Percentiles rank a stretch among this genome's conserved stretches.
Conservation (phyloP, 2,797 vertebrate genomes). For the Coregonus sp. region DNA sequence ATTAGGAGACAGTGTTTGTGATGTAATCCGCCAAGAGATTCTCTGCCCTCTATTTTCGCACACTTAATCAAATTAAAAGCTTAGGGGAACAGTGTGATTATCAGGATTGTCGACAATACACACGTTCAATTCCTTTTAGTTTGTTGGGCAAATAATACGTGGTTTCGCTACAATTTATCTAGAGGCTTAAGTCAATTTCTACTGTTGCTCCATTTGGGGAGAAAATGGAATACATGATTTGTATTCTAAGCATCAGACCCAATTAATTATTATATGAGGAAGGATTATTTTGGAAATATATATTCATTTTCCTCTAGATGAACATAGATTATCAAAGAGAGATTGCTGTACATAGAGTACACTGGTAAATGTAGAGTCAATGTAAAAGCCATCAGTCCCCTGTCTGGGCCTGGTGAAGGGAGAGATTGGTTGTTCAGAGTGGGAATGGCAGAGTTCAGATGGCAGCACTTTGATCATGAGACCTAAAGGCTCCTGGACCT, state of each 20-base stretch:
- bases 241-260: neutral
- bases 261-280: conserved; percentile 6
- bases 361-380: neutral
- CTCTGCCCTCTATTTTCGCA: conserved; percentile 86
- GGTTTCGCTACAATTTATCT: conserved; percentile 81
- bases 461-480: conserved; percentile 41
- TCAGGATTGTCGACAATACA: conserved; percentile 82
- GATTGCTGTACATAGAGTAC: neutral
- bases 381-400: neutral
- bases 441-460: conserved; percentile 38
- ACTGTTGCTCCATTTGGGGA: conserved; percentile 16
- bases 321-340: conserved; percentile 10
- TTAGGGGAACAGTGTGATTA: conserved; percentile 86
- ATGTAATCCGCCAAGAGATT: conserved; percentile 85
- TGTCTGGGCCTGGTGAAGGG: conserved; percentile 4
- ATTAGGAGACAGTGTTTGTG: conserved; percentile 79
- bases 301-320: neutral
- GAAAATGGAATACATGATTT: conserved; percentile 7
- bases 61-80: conserved; percentile 97
- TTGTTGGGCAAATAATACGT: conserved; percentile 87
- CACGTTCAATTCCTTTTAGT: conserved; percentile 83
- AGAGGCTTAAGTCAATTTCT: too few species aligned
- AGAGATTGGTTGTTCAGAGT: conserved; percentile 35
- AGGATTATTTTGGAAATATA: neutral
- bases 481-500: conserved; percentile 32